Evolutionary conservation across 2,113 vertebrate species (phyloP).

Genomic region (Neogobius melanostomus): DNA sequence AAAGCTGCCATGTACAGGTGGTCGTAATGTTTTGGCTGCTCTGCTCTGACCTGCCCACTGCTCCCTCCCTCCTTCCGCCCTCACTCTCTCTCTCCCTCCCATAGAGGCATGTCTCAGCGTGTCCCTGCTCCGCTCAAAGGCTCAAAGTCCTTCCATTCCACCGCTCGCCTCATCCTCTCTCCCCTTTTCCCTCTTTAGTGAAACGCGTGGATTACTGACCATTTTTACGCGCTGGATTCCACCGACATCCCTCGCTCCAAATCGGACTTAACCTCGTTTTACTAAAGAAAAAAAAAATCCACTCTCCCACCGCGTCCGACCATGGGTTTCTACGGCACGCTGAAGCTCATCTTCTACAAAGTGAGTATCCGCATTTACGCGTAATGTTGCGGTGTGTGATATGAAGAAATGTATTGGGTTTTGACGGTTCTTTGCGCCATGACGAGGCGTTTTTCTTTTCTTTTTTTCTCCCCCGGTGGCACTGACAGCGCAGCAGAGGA

Average conservation of each 20-base stretch:
- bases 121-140: slow-evolving; percentile 29
- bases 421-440: slow-evolving; percentile 20
- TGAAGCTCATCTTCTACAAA: slow-evolving; percentile 98
- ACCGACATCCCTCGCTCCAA: neutral
- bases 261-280: neutral
- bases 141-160: neutral
- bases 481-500: slow-evolving; percentile 39
- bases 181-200: neutral
- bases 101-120: slow-evolving; percentile 77
- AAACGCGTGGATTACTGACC: neutral
- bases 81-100: slow-evolving; percentile 15
- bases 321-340: slow-evolving; percentile 97
- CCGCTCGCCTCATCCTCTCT: neutral
- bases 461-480: neutral
- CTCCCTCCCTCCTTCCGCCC: slow-evolving; percentile 45
- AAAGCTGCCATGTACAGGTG: neutral
- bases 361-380: slow-evolving; percentile 76
- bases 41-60: neutral
- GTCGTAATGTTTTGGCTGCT: neutral
- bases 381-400: neutral
- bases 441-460: slow-evolving; percentile 61
- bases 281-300: fast-evolving
- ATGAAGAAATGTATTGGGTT: neutral
- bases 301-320: slow-evolving; percentile 42
- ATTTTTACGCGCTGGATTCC: neutral